A percentile compares a stretch with the other conserved stretches of the same genome.
These are phyloP conservation scores for Sapajus apella DNA, from an alignment of 2,113 vertebrate genomes.

Conservation along the genomic window DNA sequence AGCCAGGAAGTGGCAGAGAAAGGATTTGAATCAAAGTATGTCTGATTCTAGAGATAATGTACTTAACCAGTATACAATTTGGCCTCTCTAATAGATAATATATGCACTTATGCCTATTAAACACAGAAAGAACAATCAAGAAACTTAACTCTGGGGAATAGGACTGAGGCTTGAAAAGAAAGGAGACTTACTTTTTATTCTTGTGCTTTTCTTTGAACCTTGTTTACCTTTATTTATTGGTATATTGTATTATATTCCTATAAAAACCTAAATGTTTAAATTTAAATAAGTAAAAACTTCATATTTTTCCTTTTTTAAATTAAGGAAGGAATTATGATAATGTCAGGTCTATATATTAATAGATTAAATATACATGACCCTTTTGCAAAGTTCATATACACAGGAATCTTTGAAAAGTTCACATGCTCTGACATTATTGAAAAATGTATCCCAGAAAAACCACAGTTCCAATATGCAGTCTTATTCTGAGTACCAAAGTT, in stretches of 20 bases:
- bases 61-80: not conserved
- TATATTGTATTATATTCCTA: not conserved
- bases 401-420: not conserved
- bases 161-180: not conserved
- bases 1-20: not conserved
- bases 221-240: not conserved
- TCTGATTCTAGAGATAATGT: not conserved
- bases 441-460: slow-evolving; percentile 21
- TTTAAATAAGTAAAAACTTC: not conserved
- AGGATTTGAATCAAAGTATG: not conserved
- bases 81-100: not conserved
- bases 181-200: not conserved
- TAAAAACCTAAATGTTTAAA: slow-evolving; percentile 4
- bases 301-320: not conserved
- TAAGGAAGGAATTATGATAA: not conserved
- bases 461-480: not conserved
- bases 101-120: not conserved
- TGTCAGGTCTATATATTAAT: not conserved
- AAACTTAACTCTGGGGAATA: not conserved
- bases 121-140: slow-evolving; percentile 1
- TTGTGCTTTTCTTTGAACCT: not conserved
- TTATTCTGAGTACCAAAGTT: not conserved
- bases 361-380: slow-evolving; percentile 18
- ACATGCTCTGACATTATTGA: not conserved
- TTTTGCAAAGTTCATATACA: not conserved